phyloP scores from a whole-genome alignment of 2,797 vertebrate genomes.

The Rhinatrema bivittatum region DNA sequence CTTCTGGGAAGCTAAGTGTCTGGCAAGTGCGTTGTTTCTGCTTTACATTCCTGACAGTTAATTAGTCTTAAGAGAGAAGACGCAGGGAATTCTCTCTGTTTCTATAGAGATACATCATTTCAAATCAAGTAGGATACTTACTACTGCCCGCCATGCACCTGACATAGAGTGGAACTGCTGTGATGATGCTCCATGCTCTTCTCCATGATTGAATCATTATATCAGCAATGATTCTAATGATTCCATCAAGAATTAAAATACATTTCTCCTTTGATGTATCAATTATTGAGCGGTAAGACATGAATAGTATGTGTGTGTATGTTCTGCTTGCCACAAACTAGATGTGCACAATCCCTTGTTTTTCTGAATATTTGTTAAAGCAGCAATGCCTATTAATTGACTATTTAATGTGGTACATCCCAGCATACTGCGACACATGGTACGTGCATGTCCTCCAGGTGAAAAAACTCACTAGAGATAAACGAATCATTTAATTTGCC shows the following conservation, averaged over 20 bases:
- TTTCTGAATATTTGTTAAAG: slow-evolving; percentile 18
- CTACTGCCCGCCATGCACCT: slow-evolving; percentile 7
- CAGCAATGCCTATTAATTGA: too few species aligned
- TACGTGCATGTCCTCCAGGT: too few species aligned
- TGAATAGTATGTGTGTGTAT: slow-evolving; percentile 2
- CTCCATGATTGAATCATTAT: slow-evolving; percentile 14
- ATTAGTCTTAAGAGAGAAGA: slow-evolving; percentile 14
- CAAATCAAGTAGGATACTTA: slow-evolving; percentile 5
- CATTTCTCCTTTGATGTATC: not conserved
- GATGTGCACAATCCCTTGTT: slow-evolving; percentile 10
- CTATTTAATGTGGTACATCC: too few species aligned
- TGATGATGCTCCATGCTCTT: slow-evolving; percentile 1
- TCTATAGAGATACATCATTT: slow-evolving; percentile 15
- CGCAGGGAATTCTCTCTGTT: slow-evolving; percentile 5
- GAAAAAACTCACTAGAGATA: too few species aligned
- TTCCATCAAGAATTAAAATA: slow-evolving; percentile 12
- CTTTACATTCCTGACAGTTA: slow-evolving; percentile 10
- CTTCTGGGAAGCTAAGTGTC: not conserved
- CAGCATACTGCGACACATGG: too few species aligned
- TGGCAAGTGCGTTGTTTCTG: slow-evolving; percentile 16
- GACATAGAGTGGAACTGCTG: not conserved
- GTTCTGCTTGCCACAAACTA: slow-evolving; percentile 15
- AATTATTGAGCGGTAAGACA: too few species aligned
- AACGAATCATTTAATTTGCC: too few species aligned
- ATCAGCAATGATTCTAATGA: slow-evolving; percentile 15